Conservation (phyloP, 1,140 invertebrate species). For the Kradibia gibbosae region DNA sequence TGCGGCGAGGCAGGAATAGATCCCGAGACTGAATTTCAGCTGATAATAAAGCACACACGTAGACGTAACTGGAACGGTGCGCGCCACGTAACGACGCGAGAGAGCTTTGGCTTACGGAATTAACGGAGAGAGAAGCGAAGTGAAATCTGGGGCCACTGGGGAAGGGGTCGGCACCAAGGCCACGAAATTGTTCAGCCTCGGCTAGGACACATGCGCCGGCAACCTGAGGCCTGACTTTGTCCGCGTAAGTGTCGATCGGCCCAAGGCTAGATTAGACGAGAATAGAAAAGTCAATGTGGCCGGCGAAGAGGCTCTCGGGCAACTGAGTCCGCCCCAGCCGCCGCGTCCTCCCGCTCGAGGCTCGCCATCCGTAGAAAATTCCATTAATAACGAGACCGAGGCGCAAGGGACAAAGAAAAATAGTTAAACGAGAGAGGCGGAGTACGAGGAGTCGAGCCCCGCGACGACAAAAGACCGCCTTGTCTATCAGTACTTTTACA, state of each 20-base stretch:
- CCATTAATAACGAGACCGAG: neutral
- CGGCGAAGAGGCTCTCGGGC: neutral
- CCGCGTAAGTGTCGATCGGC: neutral
- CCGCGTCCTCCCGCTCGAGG: neutral
- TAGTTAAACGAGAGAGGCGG: neutral
- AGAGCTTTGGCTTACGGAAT: no score
- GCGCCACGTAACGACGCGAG: no score
- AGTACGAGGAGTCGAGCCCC: neutral
- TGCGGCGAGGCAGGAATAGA: no score
- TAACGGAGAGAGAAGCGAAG: no score
- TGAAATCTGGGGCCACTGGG: no score
- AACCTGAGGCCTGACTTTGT: neutral
- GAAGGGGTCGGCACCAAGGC: no score
- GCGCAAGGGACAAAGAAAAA: slow-evolving; percentile 7
- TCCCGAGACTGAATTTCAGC: no score
- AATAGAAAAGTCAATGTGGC: slow-evolving; percentile 3
- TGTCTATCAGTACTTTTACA: slow-evolving; percentile 7
- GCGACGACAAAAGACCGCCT: neutral
- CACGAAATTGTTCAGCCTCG: no score
- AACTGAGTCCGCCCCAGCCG: neutral
- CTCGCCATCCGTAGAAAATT: neutral
- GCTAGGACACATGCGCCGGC: no score
- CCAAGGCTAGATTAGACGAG: slow-evolving; percentile 6
- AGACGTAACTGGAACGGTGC: no score
- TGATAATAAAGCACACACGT: no score